phyloP scores from a whole-genome alignment of 2,113 vertebrate genomes.

The Corvus hawaiiensis region DNA sequence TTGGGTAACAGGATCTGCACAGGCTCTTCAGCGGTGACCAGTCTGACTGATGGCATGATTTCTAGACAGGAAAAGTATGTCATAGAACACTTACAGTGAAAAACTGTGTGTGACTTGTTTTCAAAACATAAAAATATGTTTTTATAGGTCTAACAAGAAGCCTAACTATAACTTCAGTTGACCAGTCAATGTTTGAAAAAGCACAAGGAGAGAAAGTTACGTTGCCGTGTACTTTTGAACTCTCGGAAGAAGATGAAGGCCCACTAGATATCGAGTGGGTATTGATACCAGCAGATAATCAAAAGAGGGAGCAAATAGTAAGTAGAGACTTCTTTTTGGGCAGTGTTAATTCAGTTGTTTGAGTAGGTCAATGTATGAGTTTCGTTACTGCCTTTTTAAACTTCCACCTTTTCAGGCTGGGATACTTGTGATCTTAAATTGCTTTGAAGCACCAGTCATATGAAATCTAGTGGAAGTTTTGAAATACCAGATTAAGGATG shows the following conservation, averaged over 20 bases:
- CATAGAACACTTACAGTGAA: neutral
- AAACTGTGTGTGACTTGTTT: neutral
- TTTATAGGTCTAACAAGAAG: conserved; percentile 64
- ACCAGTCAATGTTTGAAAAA: conserved; percentile 62
- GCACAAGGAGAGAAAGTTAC: conserved; percentile 75
- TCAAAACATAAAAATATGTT: neutral
- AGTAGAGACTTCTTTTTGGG: conserved; percentile 30
- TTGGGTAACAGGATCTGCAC: neutral
- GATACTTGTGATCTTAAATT: neutral
- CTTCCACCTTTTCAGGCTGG: neutral
- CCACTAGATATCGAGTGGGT: conserved; percentile 78
- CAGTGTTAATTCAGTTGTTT: neutral
- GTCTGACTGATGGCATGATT: neutral
- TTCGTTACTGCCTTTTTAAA: neutral
- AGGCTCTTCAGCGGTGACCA: accelerated
- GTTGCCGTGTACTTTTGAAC: conserved; percentile 68
- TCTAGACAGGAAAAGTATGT: neutral
- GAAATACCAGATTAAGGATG: neutral
- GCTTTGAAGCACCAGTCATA: neutral
- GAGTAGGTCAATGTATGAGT: neutral
- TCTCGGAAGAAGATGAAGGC: conserved; percentile 51
- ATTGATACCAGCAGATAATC: conserved; percentile 69
- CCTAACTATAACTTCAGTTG: conserved; percentile 62
- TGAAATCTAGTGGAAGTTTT: neutral
- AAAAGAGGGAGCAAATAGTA: conserved; percentile 69